These are phyloP conservation scores for Xanthorhoe spadicearia DNA, from an alignment of 2,888 invertebrate species.

Conservation along the genomic window DNA sequence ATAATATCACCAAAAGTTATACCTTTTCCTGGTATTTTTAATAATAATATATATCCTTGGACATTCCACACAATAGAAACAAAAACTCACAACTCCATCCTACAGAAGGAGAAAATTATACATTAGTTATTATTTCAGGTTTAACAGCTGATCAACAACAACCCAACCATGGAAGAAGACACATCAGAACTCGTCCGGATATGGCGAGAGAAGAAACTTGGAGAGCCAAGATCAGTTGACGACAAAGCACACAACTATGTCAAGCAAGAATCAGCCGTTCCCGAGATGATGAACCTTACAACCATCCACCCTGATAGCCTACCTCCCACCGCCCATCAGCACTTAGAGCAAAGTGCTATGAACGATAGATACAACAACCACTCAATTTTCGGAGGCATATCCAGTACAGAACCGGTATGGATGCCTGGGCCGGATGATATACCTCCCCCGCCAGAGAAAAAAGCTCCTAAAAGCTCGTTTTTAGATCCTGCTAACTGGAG, in stretches of 20 bases:
- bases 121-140: neutral
- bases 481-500: conserved; percentile 64
- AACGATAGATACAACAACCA: conserved; percentile 31
- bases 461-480: conserved; percentile 39
- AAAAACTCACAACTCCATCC: too few species aligned
- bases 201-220: conserved; percentile 33
- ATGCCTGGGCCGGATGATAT: conserved; percentile 36
- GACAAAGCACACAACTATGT: conserved; percentile 33
- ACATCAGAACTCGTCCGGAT: conserved; percentile 32
- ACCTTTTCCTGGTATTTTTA: too few species aligned
- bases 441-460: conserved; percentile 29
- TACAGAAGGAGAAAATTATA: too few species aligned
- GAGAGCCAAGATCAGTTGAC: conserved; percentile 18
- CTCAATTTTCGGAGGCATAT: conserved; percentile 38
- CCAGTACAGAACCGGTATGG: conserved; percentile 33
- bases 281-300: conserved; percentile 33
- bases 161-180: conserved; percentile 27
- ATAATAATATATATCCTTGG: too few species aligned
- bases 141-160: neutral
- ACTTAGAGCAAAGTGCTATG: conserved; percentile 25
- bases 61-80: too few species aligned
- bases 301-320: conserved; percentile 32
- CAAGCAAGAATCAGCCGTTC: conserved; percentile 27
- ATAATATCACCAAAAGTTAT: too few species aligned
- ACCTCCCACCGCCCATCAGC: conserved; percentile 26